A percentile compares a stretch with the other conserved stretches of the same genome.
phyloP scores from a whole-genome alignment of 2,113 vertebrate species.

The Parotia lawesii region DNA sequence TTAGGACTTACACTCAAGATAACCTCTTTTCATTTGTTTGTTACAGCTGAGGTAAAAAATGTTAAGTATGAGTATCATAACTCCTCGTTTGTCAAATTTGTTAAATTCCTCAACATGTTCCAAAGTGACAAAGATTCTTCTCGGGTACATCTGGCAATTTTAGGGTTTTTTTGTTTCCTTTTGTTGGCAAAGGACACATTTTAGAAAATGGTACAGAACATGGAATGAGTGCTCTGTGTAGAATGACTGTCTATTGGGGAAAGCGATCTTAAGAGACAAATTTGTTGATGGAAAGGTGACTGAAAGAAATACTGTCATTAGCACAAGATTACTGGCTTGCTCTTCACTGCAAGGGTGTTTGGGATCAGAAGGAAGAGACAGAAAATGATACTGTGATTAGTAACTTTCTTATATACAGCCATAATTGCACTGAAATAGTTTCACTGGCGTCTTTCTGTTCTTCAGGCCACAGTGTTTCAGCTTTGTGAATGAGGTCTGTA shows the following conservation, averaged over 20 bases:
- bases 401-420: background rate
- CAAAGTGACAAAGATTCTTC: background rate
- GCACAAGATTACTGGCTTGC: background rate
- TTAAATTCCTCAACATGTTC: background rate
- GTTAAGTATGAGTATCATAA: background rate
- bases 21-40: background rate
- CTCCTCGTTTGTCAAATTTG: background rate
- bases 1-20: background rate
- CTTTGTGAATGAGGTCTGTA: background rate
- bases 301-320: background rate
- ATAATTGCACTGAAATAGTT: background rate
- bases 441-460: background rate
- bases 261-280: background rate
- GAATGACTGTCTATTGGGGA: background rate
- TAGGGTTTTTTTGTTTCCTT: background rate
- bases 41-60: background rate
- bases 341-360: background rate
- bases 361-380: background rate
- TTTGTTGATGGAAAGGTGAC: background rate
- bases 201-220: background rate
- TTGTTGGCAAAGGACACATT: background rate
- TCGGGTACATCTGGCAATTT: background rate
- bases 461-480: background rate
- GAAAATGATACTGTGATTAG: background rate
- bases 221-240: background rate